phyloP scores from a whole-genome alignment of 2,888 invertebrate genomes.

The Drosophila hamatofila region DNA sequence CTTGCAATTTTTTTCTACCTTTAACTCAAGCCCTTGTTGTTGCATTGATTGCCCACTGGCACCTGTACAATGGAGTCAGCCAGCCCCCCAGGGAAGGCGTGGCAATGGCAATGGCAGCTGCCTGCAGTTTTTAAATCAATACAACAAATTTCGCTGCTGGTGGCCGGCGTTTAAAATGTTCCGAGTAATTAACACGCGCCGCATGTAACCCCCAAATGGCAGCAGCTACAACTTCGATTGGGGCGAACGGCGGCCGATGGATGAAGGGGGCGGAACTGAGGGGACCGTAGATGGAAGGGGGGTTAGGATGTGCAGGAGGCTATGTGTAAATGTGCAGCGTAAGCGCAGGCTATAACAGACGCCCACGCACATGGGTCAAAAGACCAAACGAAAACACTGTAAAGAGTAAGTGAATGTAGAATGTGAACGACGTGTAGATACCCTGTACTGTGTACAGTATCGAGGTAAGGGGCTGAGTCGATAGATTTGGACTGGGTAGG shows the following conservation, averaged over 20 bases:
- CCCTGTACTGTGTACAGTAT: background rate
- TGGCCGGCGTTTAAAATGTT: conserved; percentile 76
- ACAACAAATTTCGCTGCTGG: conserved; percentile 72
- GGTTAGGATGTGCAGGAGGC: background rate
- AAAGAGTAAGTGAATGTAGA: background rate
- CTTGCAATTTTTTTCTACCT: conserved; percentile 50
- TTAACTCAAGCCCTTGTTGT: conserved; percentile 3
- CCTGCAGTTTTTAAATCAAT: conserved; percentile 69
- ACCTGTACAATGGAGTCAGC: conserved; percentile 37
- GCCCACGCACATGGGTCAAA: conserved; percentile 24
- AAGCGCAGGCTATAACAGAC: conserved; percentile 48
- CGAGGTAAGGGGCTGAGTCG: no score
- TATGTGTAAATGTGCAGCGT: conserved; percentile 69
- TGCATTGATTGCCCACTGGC: conserved; percentile 62
- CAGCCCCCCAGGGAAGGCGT: background rate
- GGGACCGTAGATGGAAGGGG: background rate
- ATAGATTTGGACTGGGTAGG: no score
- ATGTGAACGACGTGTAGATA: background rate
- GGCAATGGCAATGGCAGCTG: conserved; percentile 15
- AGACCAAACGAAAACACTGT: conserved; percentile 17
- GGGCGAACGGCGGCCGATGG: background rate
- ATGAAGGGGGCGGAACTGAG: background rate
- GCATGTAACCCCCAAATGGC: conserved; percentile 77
- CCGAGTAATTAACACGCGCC: conserved; percentile 79
- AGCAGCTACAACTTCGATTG: conserved; percentile 14